A percentile compares a stretch with the other conserved stretches of the same genome.
phyloP scores from a whole-genome alignment of 2,113 vertebrate species.

The Larimichthys polyactis region DNA sequence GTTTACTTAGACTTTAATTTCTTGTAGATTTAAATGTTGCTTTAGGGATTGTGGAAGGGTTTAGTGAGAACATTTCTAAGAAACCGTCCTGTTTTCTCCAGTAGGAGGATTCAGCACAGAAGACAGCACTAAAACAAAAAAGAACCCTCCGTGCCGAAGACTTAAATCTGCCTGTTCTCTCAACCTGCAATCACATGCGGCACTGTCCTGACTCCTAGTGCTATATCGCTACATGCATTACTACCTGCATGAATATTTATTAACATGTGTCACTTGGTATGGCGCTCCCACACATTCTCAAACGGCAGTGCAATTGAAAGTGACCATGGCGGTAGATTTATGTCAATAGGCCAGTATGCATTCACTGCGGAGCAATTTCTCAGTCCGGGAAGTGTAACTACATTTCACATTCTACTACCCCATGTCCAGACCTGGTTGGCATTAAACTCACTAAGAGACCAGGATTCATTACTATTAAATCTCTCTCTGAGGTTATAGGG shows the following conservation, averaged over 20 bases:
- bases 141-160: neutral
- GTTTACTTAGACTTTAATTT: no score
- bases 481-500: conserved; percentile 70
- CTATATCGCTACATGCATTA: conserved; percentile 53
- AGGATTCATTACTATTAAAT: conserved; percentile 80
- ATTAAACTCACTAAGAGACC: conserved; percentile 70
- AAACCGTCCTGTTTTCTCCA: neutral
- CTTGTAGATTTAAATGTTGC: neutral
- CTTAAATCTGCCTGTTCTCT: conserved; percentile 19
- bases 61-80: neutral
- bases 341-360: conserved; percentile 53
- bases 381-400: conserved; percentile 60
- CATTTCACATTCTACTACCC: conserved; percentile 77
- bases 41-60: neutral
- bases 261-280: conserved; percentile 64
- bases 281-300: conserved; percentile 50
- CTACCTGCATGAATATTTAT: conserved; percentile 71
- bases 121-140: neutral
- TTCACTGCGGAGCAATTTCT: conserved; percentile 66
- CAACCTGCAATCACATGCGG: conserved; percentile 25
- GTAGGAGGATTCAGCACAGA: neutral
- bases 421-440: conserved; percentile 61
- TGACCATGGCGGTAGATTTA: conserved; percentile 72
- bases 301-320: conserved; percentile 62
- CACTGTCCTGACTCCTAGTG: conserved; percentile 24